Evolutionary conservation across 2,797 vertebrate genomes (phyloP), one percentile per base, ranked within the genome.

Genomic region (Hapalemur alaotrensis): DNA sequence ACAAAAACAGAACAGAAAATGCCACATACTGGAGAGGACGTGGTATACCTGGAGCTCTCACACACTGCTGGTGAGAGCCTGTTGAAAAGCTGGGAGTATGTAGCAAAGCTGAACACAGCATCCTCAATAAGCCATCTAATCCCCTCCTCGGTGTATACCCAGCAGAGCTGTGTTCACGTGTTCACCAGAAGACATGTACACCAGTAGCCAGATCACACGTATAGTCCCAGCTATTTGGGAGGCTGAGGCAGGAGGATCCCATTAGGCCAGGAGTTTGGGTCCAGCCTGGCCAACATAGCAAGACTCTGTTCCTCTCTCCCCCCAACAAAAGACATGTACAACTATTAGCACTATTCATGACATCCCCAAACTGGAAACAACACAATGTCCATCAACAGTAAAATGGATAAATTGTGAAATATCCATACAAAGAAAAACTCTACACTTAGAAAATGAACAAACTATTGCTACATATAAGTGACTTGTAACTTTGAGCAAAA

Each of bases 1-100:
- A 32, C 54, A 78, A 91, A 93, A 89, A 69, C 57, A 54, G 75
- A 87, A 57, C 25, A 92, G 80, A 32, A 67, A 83, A 46, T 57
- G 50, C 30, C 28, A 50, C 2, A 0, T 5, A 30, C 17, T 73
- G 38, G 72, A 7, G 59, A 59, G 59, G 35, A 52, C 23, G 2
- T 43, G 35, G 2, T 11, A 25, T 4, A 13, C 25, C 8, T 8
- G 17, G 43, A 38, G 17, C 3, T 4, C 38, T 54, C 38, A 10
- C 5, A 23, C 22, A 8, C 3, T 12, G 52, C 38, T 61, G 23
- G 28, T 7, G 5, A n/a, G 32, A 75, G 48, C 30, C 59, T 0
- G 0, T 20, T 82, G 76, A 28, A 25, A 88, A 61, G 38, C 1
- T n/a, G n/a, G 5, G 1, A 0, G 6, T 12, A 30, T 12, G 69